A percentile compares a stretch with the other conserved stretches of the same genome.
Conservation (phyloP, 2,113 vertebrate species). For the Noctilio leporinus region DNA sequence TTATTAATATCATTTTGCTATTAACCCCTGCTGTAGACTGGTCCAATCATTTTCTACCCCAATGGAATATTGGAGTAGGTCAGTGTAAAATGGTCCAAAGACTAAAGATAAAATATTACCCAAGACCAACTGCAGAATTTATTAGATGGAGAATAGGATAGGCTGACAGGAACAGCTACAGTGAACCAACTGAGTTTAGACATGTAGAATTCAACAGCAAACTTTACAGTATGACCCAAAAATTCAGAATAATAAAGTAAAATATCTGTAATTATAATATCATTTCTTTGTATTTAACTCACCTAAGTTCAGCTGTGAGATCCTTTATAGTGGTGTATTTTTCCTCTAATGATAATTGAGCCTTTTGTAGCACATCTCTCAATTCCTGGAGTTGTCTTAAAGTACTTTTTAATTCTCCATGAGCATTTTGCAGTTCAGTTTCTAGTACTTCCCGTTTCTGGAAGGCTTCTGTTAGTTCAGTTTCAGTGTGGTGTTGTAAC, state of each 20-base stretch:
- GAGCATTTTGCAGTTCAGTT: conserved; percentile 86
- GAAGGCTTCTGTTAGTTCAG: conserved; percentile 82
- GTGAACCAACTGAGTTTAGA: background rate
- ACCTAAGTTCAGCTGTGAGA: conserved; percentile 89
- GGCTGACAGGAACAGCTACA: background rate
- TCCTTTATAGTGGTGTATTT: conserved; percentile 84
- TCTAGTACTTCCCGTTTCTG: conserved; percentile 88
- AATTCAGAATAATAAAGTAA: conserved; percentile 6
- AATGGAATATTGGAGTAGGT: background rate
- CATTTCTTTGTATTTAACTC: conserved; percentile 53
- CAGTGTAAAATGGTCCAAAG: background rate
- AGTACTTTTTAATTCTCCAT: conserved; percentile 85
- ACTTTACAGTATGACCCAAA: background rate
- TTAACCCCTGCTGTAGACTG: background rate
- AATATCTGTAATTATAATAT: background rate
- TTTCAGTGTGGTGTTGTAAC: conserved; percentile 85
- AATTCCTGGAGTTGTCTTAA: conserved; percentile 87
- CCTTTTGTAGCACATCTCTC: conserved; percentile 83
- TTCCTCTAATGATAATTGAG: conserved; percentile 89
- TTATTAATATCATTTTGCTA: background rate
- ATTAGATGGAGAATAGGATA: background rate
- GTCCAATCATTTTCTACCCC: background rate
- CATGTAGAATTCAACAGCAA: background rate
- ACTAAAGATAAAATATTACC: background rate
- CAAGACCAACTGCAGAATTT: background rate